Evolutionary conservation across 2,113 vertebrate species (phyloP), one percentile per base, ranked within the genome.

Genomic region (Hystrix cristata): DNA sequence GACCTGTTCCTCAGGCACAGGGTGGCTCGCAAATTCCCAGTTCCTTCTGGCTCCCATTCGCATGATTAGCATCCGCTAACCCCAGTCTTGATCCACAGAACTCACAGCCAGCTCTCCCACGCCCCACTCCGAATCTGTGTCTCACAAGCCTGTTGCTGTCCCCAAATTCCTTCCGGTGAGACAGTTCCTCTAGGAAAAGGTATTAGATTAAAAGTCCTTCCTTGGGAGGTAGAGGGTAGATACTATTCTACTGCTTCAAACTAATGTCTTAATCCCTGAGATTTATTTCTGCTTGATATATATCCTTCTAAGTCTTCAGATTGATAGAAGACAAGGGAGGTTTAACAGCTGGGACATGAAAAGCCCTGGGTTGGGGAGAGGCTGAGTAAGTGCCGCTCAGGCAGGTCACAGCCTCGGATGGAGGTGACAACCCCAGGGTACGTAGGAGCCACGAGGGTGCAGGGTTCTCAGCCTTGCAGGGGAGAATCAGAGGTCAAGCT

Each of bases 371-470:
- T 14, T 82, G 23, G 60, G 29, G 11, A 0, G 11, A 38, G n/a
- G 51, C 51, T 31, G 34, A 15, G 18, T 25, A 13, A 76, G n/a
- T 31, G 31, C 74, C 69, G 13, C 34, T 5, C n/a, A 7, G 19
- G 34, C 60, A 43, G 84, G 48, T 13, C 38, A 21, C 27, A 38
- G 10, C 51, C 13, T 14, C 13, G 59, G 21, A 48, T 11, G 59
- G 65, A 25, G 48, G 65, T 18, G 27, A 34, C 18, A 14, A 19
- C 53, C 15, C 27, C 5, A 16, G 31, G 43, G 25, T 2, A 9
- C 38, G 12, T 0, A 25, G 21, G 19, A 48, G 11, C 31, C n/a
- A 11, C 6, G 21, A 62, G 38, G 31, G 65, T 0, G 0, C 18
- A 43, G 48, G 80, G 23, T 18, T 67, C 65, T 86, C 16, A 13